phyloP scores from a whole-genome alignment of 1,140 invertebrate genomes.

The Atta cephalotes region DNA sequence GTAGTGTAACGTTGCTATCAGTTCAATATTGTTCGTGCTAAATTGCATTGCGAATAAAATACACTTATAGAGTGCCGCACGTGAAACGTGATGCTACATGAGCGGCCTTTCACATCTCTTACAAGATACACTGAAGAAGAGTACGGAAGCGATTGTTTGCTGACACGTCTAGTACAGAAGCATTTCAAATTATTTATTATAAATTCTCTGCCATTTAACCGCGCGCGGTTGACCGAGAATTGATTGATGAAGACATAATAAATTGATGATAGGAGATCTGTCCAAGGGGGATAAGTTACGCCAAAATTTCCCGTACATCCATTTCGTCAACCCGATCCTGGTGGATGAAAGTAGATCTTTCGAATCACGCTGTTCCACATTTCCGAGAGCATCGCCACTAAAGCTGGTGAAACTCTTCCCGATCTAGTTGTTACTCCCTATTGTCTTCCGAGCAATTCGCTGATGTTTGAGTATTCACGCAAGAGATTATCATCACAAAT shows the following conservation, averaged over 20 bases:
- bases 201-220: constrained; percentile 75
- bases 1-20: not conserved
- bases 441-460: not conserved
- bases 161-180: constrained; percentile 70
- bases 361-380: constrained; percentile 20
- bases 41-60: constrained; percentile 13
- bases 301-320: constrained; percentile 17
- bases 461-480: not conserved
- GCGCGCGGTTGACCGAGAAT: not conserved
- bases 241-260: constrained; percentile 17
- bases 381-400: not conserved
- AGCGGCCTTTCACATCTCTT: not conserved
- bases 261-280: not conserved
- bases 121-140: not conserved
- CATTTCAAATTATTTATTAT: constrained; percentile 71
- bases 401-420: not conserved
- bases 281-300: not conserved
- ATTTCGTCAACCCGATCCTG: constrained; percentile 27
- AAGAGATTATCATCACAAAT: constrained; percentile 20
- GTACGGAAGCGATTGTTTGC: constrained; percentile 24
- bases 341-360: not conserved
- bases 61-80: not conserved
- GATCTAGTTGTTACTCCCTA: no score
- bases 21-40: not conserved
- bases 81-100: not conserved